Evolutionary conservation across 1,140 invertebrate species (phyloP).

Genomic region (Pygmarrhopalites habei): DNA sequence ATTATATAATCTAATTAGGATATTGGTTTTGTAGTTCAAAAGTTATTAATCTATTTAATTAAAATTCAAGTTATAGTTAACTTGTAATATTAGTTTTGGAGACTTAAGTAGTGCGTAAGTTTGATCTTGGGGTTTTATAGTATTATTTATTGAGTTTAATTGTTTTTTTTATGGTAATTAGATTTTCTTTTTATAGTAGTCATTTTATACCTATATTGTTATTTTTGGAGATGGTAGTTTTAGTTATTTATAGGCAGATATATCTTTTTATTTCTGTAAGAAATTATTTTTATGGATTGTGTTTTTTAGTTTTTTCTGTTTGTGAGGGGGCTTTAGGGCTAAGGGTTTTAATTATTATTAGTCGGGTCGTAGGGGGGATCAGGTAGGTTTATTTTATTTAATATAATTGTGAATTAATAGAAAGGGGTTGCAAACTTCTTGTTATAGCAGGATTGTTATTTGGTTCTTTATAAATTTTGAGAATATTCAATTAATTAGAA

Average conservation of each 20-base stretch:
- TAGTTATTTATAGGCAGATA: conserved; percentile 48
- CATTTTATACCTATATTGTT: conserved; percentile 47
- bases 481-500: too few relatives aligned
- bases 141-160: conserved; percentile 22
- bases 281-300: conserved; percentile 49
- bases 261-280: conserved; percentile 48
- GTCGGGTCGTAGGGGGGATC: conserved; percentile 52
- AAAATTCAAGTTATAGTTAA: conserved; percentile 27
- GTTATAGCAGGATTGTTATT: too few relatives aligned
- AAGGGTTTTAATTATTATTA: conserved; percentile 51
- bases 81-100: conserved; percentile 38
- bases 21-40: not conserved
- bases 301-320: conserved; percentile 53
- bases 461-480: too few relatives aligned
- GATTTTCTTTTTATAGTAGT: conserved; percentile 42
- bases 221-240: conserved; percentile 52
- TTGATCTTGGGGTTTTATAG: conserved; percentile 24
- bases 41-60: not conserved
- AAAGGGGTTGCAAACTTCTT: too few relatives aligned
- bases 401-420: too few relatives aligned
- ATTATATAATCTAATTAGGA: not conserved
- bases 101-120: conserved; percentile 23
- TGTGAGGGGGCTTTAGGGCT: conserved; percentile 53
- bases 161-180: conserved; percentile 18
- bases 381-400: conserved; percentile 50